phyloP scores from a whole-genome alignment of 2,113 vertebrate genomes.

The Cercopithecus mona region DNA sequence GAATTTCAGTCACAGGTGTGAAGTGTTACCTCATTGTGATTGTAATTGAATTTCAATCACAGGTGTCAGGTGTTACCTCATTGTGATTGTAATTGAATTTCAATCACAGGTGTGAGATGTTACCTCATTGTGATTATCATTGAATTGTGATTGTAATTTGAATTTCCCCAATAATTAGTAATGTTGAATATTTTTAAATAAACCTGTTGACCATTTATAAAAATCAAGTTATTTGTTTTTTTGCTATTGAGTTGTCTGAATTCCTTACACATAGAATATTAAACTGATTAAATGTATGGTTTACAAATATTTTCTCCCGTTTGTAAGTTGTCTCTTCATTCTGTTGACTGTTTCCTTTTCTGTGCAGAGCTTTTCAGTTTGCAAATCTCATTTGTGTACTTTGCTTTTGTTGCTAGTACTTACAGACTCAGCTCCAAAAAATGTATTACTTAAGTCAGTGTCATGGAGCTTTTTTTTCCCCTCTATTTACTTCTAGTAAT shows the following conservation, averaged over 20 bases:
- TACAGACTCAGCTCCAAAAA: background rate
- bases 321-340: background rate
- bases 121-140: too few species aligned
- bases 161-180: background rate
- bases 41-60: too few species aligned
- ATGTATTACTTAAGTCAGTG: background rate
- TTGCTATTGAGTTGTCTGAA: background rate
- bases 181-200: background rate
- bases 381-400: background rate
- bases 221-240: background rate
- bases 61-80: too few species aligned
- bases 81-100: too few species aligned
- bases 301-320: background rate
- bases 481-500: background rate
- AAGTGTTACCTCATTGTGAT: too few species aligned
- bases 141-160: background rate
- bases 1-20: too few species aligned
- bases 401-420: background rate
- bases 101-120: too few species aligned
- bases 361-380: background rate
- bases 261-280: background rate
- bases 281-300: background rate
- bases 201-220: background rate
- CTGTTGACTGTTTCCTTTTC: background rate
- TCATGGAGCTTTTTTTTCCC: background rate